phyloP scores from a whole-genome alignment of 2,113 vertebrate species.

The Pholis gunnellus region DNA sequence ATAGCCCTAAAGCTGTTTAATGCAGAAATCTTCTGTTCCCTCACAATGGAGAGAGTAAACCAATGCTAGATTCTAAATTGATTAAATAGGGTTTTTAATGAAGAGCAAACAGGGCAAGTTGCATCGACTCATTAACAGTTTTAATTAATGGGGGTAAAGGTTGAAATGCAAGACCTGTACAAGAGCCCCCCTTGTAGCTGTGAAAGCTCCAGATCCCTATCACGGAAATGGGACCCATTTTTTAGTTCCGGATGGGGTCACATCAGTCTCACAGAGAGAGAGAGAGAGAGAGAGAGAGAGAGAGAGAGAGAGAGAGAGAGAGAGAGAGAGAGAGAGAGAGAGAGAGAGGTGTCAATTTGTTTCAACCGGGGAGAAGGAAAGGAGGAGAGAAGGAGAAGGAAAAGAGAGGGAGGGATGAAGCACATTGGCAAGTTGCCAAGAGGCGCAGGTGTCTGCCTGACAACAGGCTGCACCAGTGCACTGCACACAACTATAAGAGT shows the following conservation, averaged over 20 bases:
- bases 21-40: not conserved
- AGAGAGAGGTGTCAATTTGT: slow-evolving; percentile 66
- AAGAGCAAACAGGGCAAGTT: slow-evolving; percentile 9
- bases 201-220: slow-evolving; percentile 71
- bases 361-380: slow-evolving; percentile 55
- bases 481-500: slow-evolving; percentile 45
- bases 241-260: slow-evolving; percentile 59
- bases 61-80: slow-evolving; percentile 6
- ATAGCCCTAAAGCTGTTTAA: not conserved
- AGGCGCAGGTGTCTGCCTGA: slow-evolving; percentile 79
- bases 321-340: not conserved
- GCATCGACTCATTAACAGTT: slow-evolving; percentile 45
- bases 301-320: too few relatives aligned
- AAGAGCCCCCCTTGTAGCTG: slow-evolving; percentile 66
- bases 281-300: not conserved
- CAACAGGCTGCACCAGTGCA: slow-evolving; percentile 63
- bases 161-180: slow-evolving; percentile 61
- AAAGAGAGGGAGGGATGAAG: slow-evolving; percentile 55
- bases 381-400: slow-evolving; percentile 30
- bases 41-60: slow-evolving; percentile 1
- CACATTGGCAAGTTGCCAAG: slow-evolving; percentile 76
- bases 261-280: slow-evolving; percentile 49
- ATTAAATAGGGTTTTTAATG: not conserved
- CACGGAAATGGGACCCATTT: slow-evolving; percentile 60
- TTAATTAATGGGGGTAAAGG: slow-evolving; percentile 59